Percentiles rank a stretch among this genome's conserved stretches.
Evolutionary conservation across 2,888 invertebrate species (phyloP).

Genomic region (Timema cristinae): DNA sequence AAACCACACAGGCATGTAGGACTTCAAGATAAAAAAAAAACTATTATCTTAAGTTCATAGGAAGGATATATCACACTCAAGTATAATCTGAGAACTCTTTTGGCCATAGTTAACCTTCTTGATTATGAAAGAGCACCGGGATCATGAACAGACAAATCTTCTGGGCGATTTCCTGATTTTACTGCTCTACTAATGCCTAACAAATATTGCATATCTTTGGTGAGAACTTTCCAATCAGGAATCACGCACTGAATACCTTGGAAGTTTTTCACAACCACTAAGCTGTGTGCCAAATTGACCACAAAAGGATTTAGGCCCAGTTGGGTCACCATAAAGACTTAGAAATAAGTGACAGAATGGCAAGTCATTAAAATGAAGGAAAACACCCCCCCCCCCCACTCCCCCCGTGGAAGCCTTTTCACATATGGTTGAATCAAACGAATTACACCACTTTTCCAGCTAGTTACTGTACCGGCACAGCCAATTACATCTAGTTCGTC

Average conservation of each 20-base stretch:
- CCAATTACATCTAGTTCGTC: constrained; percentile 26
- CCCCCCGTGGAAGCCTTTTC: too few species aligned
- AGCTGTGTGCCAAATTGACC: constrained; percentile 26
- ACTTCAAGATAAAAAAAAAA: constrained; percentile 14
- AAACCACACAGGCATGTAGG: constrained; percentile 16
- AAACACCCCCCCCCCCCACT: too few species aligned
- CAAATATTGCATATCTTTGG: constrained; percentile 28
- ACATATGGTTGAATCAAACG: too few species aligned
- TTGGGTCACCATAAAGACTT: constrained; percentile 26
- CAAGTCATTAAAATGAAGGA: constrained; percentile 28
- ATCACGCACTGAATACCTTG: constrained; percentile 21
- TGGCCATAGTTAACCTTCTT: constrained; percentile 5
- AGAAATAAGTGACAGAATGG: constrained; percentile 11
- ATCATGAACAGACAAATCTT: constrained; percentile 18
- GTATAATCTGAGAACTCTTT: constrained; percentile 12
- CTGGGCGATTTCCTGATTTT: constrained; percentile 21
- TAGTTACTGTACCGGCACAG: too few species aligned
- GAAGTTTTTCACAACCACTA: constrained; percentile 26
- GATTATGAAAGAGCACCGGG: constrained; percentile 10
- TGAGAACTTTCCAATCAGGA: constrained; percentile 17
- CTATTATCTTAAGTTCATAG: too few species aligned
- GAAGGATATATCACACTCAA: neutral
- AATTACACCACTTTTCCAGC: too few species aligned
- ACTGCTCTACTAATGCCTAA: constrained; percentile 24
- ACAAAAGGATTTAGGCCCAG: constrained; percentile 28